phyloP scores from a whole-genome alignment of 1,140 invertebrate species.

The Hylyphantes graminicola region DNA sequence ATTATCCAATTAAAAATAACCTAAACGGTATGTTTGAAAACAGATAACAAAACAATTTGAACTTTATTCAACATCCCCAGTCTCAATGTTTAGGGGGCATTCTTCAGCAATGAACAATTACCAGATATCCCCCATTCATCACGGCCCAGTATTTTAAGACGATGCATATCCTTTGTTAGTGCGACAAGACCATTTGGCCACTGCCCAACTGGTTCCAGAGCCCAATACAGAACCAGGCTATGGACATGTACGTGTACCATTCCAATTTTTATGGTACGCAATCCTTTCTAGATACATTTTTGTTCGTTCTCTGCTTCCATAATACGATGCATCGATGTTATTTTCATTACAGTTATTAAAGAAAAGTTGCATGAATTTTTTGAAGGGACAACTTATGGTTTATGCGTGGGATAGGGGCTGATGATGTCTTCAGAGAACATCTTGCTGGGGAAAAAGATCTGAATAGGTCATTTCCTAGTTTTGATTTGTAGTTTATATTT shows the following conservation, averaged over 20 bases:
- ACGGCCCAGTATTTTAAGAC: slow-evolving; percentile 28
- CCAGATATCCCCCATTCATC: slow-evolving; percentile 27
- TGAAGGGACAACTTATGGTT: slow-evolving; percentile 4
- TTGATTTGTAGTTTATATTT: neutral
- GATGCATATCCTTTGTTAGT: slow-evolving; percentile 17
- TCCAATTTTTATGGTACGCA: slow-evolving; percentile 14
- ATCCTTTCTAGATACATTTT: neutral
- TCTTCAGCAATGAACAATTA: slow-evolving; percentile 14
- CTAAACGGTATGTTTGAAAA: too few species aligned
- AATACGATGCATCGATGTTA: slow-evolving; percentile 13
- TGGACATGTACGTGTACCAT: slow-evolving; percentile 9
- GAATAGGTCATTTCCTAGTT: slow-evolving; percentile 5
- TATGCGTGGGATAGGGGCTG: neutral
- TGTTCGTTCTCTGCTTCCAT: neutral
- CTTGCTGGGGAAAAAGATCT: neutral
- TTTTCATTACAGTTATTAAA: slow-evolving; percentile 36
- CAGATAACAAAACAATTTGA: too few species aligned
- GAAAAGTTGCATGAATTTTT: neutral
- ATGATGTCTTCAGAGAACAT: neutral
- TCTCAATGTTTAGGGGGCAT: too few species aligned
- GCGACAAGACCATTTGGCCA: slow-evolving; percentile 25
- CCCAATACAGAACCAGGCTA: neutral
- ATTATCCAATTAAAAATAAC: too few species aligned
- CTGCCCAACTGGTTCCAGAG: neutral
- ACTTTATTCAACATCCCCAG: too few species aligned